phyloP scores from a whole-genome alignment of 2,113 vertebrate genomes.

The Romanogobio albipinnatus region DNA sequence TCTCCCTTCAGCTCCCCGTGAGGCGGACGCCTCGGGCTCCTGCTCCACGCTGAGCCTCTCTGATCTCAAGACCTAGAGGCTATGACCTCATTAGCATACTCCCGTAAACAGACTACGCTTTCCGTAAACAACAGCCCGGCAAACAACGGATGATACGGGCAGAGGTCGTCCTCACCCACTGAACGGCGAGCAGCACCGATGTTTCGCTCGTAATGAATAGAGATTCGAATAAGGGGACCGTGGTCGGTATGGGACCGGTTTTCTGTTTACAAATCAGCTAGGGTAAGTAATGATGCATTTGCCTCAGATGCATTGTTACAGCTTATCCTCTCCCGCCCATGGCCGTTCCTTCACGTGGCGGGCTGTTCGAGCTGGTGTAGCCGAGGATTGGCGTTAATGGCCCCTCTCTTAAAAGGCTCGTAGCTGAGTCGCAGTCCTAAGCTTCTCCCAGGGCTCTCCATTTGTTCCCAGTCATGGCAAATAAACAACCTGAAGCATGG shows the following conservation, averaged over 20 bases:
- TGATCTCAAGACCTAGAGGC: conserved; percentile 58
- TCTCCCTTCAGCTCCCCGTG: conserved; percentile 38
- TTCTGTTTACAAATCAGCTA: conserved; percentile 27
- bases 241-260: conserved; percentile 10
- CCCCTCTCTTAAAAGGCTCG: conserved; percentile 42
- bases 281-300: not conserved
- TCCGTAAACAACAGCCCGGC: conserved; percentile 51
- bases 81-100: conserved; percentile 61
- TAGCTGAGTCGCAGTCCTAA: conserved; percentile 47
- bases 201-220: conserved; percentile 51
- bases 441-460: conserved; percentile 49
- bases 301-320: conserved; percentile 16
- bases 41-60: conserved; percentile 48
- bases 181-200: conserved; percentile 27
- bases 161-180: conserved; percentile 48
- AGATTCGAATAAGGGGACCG: conserved; percentile 39
- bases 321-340: conserved; percentile 7
- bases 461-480: conserved; percentile 49
- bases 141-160: conserved; percentile 41
- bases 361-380: not conserved
- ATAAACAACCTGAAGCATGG: conserved; percentile 54
- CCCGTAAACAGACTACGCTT: conserved; percentile 53
- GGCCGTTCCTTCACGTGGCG: conserved; percentile 22
- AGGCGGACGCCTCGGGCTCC: conserved; percentile 46
- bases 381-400: conserved; percentile 47